phyloP scores from a whole-genome alignment of 2,797 vertebrate genomes.

The Rhinatrema bivittatum region DNA sequence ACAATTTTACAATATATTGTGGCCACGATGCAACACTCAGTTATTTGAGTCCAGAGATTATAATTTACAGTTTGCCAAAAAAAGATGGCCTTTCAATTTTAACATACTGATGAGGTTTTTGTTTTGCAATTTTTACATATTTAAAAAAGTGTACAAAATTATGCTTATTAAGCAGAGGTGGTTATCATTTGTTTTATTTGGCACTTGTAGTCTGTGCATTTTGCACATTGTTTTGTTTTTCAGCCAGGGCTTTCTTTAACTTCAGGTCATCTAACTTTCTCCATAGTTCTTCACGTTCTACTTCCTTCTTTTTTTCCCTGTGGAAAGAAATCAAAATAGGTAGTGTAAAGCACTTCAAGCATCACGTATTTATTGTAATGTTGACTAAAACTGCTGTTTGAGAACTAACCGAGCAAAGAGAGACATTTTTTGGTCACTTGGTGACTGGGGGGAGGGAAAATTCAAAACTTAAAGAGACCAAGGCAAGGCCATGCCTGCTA shows the following conservation, averaged over 20 bases:
- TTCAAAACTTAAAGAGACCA: too few species aligned
- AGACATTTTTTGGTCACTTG: too few species aligned
- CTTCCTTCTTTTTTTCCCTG: slow-evolving; percentile 94
- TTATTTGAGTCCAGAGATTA: slow-evolving; percentile 61
- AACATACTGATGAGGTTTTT: slow-evolving; percentile 73
- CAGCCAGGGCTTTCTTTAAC: slow-evolving; percentile 57
- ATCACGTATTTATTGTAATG: too few species aligned
- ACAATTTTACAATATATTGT: slow-evolving; percentile 70
- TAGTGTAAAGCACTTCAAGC: too few species aligned
- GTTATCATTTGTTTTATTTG: slow-evolving; percentile 53
- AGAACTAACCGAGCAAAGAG: too few species aligned
- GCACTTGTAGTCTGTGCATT: slow-evolving; percentile 61
- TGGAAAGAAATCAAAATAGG: slow-evolving; percentile 8
- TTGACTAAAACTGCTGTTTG: too few species aligned
- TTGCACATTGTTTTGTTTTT: slow-evolving; percentile 64
- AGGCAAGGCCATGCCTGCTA: too few species aligned
- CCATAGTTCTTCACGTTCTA: slow-evolving; percentile 94
- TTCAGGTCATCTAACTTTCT: slow-evolving; percentile 82
- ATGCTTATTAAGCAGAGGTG: slow-evolving; percentile 28
- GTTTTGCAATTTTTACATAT: slow-evolving; percentile 47
- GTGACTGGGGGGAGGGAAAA: too few species aligned
- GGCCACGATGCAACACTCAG: slow-evolving; percentile 73
- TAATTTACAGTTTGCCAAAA: slow-evolving; percentile 60
- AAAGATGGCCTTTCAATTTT: slow-evolving; percentile 59
- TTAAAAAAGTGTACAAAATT: slow-evolving; percentile 59